A percentile compares a stretch with the other conserved stretches of the same genome.
These are phyloP conservation scores for Desmodus rotundus DNA, from an alignment of 2,113 vertebrate genomes.

Conservation along the genomic window DNA sequence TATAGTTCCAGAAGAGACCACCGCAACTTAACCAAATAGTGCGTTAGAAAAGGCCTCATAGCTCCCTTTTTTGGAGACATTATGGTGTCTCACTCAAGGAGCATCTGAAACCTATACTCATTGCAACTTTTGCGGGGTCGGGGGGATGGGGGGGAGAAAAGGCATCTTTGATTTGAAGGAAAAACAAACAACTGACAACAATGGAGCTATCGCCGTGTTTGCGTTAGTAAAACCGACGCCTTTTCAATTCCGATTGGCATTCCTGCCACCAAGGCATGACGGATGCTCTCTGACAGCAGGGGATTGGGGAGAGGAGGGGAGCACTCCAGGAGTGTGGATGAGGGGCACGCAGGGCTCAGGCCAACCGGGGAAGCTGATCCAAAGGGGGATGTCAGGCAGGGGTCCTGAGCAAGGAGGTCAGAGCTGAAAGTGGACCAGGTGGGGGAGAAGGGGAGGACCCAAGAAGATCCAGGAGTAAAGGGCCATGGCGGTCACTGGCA, in stretches of 20 bases:
- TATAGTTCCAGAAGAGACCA: background rate
- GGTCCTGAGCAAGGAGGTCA: background rate
- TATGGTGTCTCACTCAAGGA: background rate
- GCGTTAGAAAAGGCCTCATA: background rate
- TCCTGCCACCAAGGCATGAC: background rate
- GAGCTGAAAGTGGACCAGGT: background rate
- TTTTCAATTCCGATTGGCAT: constrained; percentile 41
- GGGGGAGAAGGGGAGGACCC: background rate
- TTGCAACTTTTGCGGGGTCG: background rate
- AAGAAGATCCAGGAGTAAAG: background rate
- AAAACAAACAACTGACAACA: constrained; percentile 1
- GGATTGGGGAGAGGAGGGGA: background rate
- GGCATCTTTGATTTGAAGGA: background rate
- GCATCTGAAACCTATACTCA: background rate
- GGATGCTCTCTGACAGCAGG: constrained; percentile 42
- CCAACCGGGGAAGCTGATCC: background rate
- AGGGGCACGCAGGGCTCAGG: background rate
- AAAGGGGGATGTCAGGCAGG: background rate
- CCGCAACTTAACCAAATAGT: background rate
- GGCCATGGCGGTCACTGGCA: accelerated
- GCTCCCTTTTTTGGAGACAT: background rate
- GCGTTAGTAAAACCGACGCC: constrained; percentile 26
- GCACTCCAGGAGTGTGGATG: background rate
- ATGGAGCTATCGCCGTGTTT: background rate
- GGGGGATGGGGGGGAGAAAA: background rate